A percentile compares a stretch with the other conserved stretches of the same genome.
These are phyloP conservation scores for Paradoxurus hermaphroditus DNA, from an alignment of 2,113 vertebrate species.

Conservation along the genomic window DNA sequence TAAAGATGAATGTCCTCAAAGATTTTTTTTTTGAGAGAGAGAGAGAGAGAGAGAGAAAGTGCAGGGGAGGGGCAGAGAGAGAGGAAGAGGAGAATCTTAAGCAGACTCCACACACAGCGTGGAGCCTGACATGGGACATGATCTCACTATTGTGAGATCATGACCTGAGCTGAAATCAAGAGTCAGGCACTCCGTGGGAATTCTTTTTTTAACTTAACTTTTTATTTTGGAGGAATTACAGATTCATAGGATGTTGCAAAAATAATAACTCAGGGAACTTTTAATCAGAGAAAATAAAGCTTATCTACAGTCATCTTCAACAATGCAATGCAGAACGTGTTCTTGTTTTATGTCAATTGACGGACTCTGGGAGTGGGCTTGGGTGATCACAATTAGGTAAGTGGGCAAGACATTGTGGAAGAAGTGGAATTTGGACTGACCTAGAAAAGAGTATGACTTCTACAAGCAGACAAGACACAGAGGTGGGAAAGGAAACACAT, in stretches of 20 bases:
- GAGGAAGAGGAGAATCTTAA: no score
- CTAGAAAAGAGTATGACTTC: background rate
- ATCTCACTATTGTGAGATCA: no score
- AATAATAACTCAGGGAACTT: background rate
- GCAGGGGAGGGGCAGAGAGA: no score
- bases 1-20: background rate
- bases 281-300: background rate
- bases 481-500: background rate
- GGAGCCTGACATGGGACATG: no score
- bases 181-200: background rate
- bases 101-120: no score
- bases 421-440: background rate
- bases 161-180: no score
- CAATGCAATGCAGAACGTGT: background rate
- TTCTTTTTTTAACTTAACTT: background rate
- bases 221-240: constrained; percentile 22
- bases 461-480: background rate
- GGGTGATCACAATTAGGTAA: background rate
- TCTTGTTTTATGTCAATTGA: background rate
- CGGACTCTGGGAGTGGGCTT: background rate
- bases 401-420: background rate
- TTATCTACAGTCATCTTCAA: background rate
- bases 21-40: background rate
- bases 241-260: background rate
- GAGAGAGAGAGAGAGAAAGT: no score